phyloP scores from a whole-genome alignment of 2,113 vertebrate genomes.

The Alces alces region DNA sequence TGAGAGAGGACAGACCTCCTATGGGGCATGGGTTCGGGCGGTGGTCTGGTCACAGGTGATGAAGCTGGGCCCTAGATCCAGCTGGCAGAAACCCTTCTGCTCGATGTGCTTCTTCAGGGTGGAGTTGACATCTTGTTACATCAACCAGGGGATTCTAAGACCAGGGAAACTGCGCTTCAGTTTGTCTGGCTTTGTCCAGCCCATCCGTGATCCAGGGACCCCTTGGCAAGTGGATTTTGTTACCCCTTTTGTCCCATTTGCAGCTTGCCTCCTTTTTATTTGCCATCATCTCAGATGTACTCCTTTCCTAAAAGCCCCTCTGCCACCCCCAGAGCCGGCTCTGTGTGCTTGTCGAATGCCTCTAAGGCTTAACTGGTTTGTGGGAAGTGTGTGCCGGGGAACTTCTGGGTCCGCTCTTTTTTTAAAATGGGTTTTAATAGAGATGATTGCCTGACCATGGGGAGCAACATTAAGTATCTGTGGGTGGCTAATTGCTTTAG shows the following conservation, averaged over 20 bases:
- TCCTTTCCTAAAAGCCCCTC: background rate
- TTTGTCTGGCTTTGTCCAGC: background rate
- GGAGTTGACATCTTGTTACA: background rate
- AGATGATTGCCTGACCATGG: conserved; percentile 51
- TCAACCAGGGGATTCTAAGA: background rate
- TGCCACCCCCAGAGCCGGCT: background rate
- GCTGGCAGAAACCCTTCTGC: background rate
- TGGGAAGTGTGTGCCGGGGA: background rate
- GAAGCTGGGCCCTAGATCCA: background rate
- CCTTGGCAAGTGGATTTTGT: background rate
- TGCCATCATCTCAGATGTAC: background rate
- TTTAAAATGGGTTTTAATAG: conserved; percentile 52
- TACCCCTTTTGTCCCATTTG: background rate
- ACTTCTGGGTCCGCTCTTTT: conserved; percentile 30
- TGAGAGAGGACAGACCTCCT: background rate
- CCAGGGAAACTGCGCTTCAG: background rate
- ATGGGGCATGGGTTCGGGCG: background rate
- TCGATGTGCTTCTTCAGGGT: background rate
- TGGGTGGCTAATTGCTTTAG: conserved; percentile 59
- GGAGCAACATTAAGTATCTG: background rate
- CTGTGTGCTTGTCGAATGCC: background rate
- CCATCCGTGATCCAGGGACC: background rate
- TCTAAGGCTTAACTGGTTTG: conserved; percentile 31
- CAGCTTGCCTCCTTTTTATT: background rate
- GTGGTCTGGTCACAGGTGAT: background rate